Conservation (phyloP, 2,888 invertebrate species). For the Cancer borealis region DNA sequence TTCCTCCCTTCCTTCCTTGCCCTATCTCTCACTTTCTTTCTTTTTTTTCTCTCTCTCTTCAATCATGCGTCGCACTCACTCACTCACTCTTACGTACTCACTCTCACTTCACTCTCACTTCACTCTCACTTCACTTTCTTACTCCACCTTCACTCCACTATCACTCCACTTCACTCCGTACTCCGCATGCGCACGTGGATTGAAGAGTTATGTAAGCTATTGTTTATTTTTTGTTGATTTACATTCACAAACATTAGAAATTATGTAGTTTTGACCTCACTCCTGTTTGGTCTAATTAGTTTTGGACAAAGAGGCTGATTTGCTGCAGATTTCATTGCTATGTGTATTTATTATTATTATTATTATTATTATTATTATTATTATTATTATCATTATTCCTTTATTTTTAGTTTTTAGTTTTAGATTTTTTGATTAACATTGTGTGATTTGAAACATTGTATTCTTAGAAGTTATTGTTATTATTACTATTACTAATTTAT, state of each 20-base stretch:
- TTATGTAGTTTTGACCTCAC: background rate
- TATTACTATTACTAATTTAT: background rate
- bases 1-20: background rate
- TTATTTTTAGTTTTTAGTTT: background rate
- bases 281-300: background rate
- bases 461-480: background rate
- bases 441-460: background rate
- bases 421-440: background rate
- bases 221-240: background rate
- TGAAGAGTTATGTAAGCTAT: background rate
- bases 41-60: background rate
- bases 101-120: no score
- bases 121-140: no score
- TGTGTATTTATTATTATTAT: background rate
- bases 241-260: background rate
- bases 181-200: slow-evolving; percentile 11
- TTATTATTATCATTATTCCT: background rate
- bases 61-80: background rate
- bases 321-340: background rate
- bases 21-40: background rate
- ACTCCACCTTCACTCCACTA: background rate
- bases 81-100: no score
- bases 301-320: background rate
- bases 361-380: background rate
- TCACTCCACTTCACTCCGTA: background rate